phyloP scores from a whole-genome alignment of 1,140 invertebrate genomes.

The Formica exsecta region DNA sequence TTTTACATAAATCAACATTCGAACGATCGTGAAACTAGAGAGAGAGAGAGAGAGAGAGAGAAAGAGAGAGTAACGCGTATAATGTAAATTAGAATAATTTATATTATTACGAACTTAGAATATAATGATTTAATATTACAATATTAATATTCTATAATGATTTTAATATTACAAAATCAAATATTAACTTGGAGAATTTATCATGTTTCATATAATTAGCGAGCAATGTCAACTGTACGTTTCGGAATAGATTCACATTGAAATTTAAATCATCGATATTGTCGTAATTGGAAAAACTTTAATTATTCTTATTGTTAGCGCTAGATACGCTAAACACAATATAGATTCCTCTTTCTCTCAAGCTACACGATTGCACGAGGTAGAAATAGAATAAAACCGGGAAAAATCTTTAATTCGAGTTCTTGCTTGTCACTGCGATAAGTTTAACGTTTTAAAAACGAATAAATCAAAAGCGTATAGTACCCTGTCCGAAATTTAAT shows the following conservation, averaged over 20 bases:
- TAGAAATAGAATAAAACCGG: constrained; percentile 30
- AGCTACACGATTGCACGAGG: constrained; percentile 43
- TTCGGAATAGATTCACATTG: neutral
- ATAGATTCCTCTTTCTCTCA: neutral
- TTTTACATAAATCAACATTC: constrained; percentile 3
- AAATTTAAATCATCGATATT: neutral
- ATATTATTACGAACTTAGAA: neutral
- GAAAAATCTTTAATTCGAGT: neutral
- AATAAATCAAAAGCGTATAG: constrained; percentile 10
- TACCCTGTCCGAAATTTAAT: no score
- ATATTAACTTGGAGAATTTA: neutral
- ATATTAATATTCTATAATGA: neutral
- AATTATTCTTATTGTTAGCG: neutral
- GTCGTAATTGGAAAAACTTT: neutral
- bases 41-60: neutral
- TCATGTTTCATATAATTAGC: neutral
- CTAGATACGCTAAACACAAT: neutral
- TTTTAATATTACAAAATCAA: constrained; percentile 20
- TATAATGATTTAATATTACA: constrained; percentile 11
- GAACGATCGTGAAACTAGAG: constrained; percentile 63
- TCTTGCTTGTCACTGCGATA: no score
- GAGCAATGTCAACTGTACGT: neutral
- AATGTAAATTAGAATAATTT: neutral
- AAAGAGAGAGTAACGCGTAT: neutral
- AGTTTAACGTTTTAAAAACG: neutral